Conservation (phyloP, 2,113 vertebrate species). For the Arizona elegans region DNA sequence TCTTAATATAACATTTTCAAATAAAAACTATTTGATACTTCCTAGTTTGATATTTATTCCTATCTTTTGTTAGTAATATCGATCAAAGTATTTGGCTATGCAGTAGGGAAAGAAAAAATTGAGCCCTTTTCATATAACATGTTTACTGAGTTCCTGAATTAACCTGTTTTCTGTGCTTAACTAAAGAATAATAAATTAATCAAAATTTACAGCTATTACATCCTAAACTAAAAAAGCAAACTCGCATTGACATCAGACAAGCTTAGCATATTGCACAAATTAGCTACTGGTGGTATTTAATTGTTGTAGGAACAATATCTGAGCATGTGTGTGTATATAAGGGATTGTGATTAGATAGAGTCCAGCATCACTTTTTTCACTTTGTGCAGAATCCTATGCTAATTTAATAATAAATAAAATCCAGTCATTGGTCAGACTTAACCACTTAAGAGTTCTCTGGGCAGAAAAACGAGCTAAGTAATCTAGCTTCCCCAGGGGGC, state of each 20-base stretch:
- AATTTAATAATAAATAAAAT: neutral
- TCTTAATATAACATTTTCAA: too few species aligned
- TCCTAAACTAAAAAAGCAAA: neutral
- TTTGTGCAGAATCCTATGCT: neutral
- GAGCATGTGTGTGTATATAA: too few species aligned
- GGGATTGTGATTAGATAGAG: neutral
- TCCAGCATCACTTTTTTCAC: neutral
- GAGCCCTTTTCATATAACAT: neutral
- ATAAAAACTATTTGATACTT: too few species aligned
- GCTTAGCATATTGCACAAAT: neutral
- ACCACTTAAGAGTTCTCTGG: neutral
- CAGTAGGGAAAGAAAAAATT: neutral
- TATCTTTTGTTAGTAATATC: neutral
- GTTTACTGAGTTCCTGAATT: neutral
- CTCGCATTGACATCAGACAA: neutral
- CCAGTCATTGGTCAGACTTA: neutral
- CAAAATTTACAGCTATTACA: neutral
- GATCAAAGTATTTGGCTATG: neutral
- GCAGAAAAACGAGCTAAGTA: neutral
- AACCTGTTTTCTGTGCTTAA: neutral
- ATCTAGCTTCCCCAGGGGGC: neutral
- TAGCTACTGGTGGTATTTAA: neutral
- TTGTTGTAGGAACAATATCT: neutral
- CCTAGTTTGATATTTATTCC: too few species aligned
- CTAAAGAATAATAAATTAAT: neutral